Evolutionary conservation across 2,797 vertebrate genomes (phyloP), one percentile per base, ranked within the genome.

Genomic region (Parauchenoglanis ngamensis): DNA sequence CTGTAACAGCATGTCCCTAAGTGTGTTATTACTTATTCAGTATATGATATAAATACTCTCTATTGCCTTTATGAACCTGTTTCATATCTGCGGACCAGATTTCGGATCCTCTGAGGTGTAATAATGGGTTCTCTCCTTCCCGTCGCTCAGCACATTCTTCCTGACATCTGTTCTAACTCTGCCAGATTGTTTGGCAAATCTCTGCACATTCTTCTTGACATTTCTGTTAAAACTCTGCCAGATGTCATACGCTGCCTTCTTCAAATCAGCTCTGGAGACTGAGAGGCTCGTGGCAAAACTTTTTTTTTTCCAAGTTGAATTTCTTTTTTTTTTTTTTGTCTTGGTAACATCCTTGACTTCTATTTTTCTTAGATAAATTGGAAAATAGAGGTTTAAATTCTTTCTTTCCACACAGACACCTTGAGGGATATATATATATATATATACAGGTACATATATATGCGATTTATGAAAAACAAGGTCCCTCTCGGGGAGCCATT

Each of bases 151-250:
- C 75, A 56, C 46, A 8, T 76, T 76, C 8, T 28, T 21, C 76
- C 17, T 56, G 52, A 57, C 52, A 56, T 78, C 76, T 35, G 25
- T 54, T 76, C 73, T 8, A 28, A 17, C 73, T 17, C 73, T 76
- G 25, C 73, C 73, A 54, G 49, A 76, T 28, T 56, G 52, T 56
- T 56, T 78, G 31, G 76, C 28, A 21, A 56, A 56, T 78, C 76
- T 78, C 35, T 56, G 49, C 76, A 78, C 52, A 63, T 12, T 63
- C 7, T 7, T 78, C 76, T 31, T 56, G 73, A 28, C 63, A 31
- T 46, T 44, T 28, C 49, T 78, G 76, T 78, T 78, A 56, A 56
- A 78, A 21, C 52, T 78, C n/a, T 35, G 76, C 76, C 76, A 56
- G 52, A 35, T 78, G 75, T 77, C 75, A 54, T 77, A 56, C 15